Conservation (phyloP, 2,888 invertebrate species). For the Sminthurinus aureus region DNA sequence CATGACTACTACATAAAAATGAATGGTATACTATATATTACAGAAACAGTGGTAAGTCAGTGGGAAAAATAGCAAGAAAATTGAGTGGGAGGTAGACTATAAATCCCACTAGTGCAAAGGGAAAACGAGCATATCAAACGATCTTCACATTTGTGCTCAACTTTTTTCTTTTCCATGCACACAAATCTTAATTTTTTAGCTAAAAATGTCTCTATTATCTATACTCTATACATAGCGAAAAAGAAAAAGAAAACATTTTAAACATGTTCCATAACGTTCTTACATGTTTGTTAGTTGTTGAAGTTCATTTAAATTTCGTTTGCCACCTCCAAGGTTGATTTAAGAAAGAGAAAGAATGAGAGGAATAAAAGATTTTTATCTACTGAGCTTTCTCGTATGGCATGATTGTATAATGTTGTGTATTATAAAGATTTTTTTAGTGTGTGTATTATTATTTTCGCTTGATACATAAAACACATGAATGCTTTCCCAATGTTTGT, state of each 20-base stretch:
- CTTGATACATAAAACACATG: too few species aligned
- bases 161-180: not conserved
- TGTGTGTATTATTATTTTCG: too few species aligned
- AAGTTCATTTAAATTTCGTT: slow-evolving; percentile 11
- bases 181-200: not conserved
- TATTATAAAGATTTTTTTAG: too few species aligned
- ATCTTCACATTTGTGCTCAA: slow-evolving; percentile 11
- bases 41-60: not conserved
- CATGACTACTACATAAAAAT: not conserved
- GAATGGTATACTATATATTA: not conserved
- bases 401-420: too few species aligned
- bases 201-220: not conserved
- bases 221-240: not conserved
- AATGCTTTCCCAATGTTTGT: too few species aligned
- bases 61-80: not conserved
- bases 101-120: not conserved
- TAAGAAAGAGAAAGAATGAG: not conserved
- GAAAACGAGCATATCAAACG: slow-evolving; percentile 7
- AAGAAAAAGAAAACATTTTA: not conserved
- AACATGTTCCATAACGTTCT: not conserved
- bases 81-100: not conserved
- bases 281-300: not conserved
- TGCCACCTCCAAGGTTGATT: slow-evolving; percentile 17
- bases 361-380: not conserved
- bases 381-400: not conserved